Base-by-base conservation (phyloP, 2,888 invertebrate species). In the Catonia carolina region DNA sequence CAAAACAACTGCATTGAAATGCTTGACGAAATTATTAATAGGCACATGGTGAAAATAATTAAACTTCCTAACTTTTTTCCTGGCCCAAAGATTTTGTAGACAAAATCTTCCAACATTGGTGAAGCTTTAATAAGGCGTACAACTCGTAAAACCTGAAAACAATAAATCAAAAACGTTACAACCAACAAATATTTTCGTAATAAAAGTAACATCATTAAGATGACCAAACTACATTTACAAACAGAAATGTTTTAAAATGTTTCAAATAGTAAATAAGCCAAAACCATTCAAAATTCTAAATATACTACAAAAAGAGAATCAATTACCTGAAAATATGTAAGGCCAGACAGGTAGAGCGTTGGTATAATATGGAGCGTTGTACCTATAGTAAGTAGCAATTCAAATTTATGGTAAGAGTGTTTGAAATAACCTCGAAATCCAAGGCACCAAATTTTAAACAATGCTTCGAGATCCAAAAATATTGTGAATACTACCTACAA, bases 1-100 rank as follows among this genome's bases (percentile, higher is more conserved):
- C 99, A 99, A 72, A 99, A 99, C 33, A 99, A 76, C 71, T 99
- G 99, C 88, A 99, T 95, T 42, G 97, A 98, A 68, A 99, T 97
- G 63, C 95, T 94, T 2, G 98, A 98, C 54, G 98, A 97, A 67
- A 99, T 97, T 57, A 99, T 92, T 53, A 99, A 78, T 70, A 99
- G 83, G 72, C 98, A 98, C 91, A 98, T 96, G 42, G 99, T 99
- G 73, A 99, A 99, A 68, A 99, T 90, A 53, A 99, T 96, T n/a
- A 99, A 80, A 65, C 96, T 96, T 33, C 99, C 99, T n/a, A 99
- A 78, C 72, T 99, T 99, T 73, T 97, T 98, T 4, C 97, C 97
- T 45, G 90, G 88, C 2, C 91, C 89, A 69, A 92, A 92, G 66
- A 93, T 93, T 72, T 93, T 93, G 72, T 93, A 92, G 0, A 93